Conservation (phyloP, 2,888 invertebrate species). For the Sphaerophoria rueppellii region DNA sequence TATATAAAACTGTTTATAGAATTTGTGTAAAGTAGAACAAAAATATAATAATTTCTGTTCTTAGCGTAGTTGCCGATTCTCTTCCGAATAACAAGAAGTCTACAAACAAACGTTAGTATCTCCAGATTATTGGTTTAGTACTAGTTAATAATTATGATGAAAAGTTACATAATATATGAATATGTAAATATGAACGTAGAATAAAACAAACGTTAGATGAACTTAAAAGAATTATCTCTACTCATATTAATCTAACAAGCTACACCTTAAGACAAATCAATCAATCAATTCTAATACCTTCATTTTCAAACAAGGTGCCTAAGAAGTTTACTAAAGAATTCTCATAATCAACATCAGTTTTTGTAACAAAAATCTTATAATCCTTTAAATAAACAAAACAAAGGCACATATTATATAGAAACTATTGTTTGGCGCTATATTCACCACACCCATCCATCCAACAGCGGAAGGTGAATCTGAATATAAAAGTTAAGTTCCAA, state of each 20-base stretch:
- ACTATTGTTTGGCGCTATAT: conserved; percentile 68
- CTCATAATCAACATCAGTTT: conserved; percentile 47
- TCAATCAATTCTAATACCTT: conserved; percentile 31
- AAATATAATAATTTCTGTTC: background rate
- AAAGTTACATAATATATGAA: background rate
- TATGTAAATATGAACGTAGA: conserved; percentile 28
- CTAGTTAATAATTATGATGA: background rate
- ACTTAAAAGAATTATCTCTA: conserved; percentile 19
- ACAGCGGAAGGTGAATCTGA: conserved; percentile 34
- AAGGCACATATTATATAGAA: conserved; percentile 74
- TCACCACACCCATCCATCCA: conserved; percentile 14
- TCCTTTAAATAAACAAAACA: conserved; percentile 70
- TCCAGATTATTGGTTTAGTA: no score
- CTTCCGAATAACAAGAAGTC: background rate
- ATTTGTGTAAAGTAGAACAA: conserved; percentile 31
- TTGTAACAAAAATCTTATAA: conserved; percentile 51
- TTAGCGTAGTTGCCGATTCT: background rate
- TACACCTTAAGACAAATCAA: conserved; percentile 35
- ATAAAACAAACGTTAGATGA: conserved; percentile 39
- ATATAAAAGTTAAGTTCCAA: conserved; percentile 40
- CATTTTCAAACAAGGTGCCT: conserved; percentile 40
- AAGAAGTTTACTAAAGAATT: conserved; percentile 50
- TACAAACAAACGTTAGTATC: background rate
- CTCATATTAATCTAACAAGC: conserved; percentile 10
- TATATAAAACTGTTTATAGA: conserved; percentile 39